Percentiles rank a stretch among this genome's conserved stretches.
Evolutionary conservation across 2,888 invertebrate genomes (phyloP).

Genomic region (Frankliniella intonsa): DNA sequence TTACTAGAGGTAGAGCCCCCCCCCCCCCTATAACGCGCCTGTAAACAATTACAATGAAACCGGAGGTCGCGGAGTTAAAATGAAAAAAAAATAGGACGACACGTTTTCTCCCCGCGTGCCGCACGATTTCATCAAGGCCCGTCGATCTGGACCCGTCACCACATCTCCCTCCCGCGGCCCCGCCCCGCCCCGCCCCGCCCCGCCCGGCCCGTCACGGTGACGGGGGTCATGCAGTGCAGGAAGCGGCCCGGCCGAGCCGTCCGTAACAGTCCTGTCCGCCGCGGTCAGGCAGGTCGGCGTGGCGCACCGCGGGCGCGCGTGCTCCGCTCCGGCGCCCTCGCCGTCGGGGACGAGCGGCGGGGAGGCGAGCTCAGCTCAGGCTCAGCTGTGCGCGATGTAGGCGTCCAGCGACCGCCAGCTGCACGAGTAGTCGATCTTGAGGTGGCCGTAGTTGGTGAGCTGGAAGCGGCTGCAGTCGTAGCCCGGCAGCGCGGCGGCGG

Average conservation of each 20-base stretch:
- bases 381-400: slow-evolving; percentile 40
- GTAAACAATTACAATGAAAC: too few species aligned
- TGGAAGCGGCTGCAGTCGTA: slow-evolving; percentile 38
- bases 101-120: too few species aligned
- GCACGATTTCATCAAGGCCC: too few species aligned
- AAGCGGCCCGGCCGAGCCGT: neutral
- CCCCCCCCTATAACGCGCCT: too few species aligned
- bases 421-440: slow-evolving; percentile 43
- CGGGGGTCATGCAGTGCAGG: neutral
- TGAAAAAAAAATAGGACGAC: too few species aligned
- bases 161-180: neutral
- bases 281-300: neutral
- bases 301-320: neutral
- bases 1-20: too few species aligned
- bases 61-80: too few species aligned
- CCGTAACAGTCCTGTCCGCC: neutral
- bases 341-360: too few species aligned
- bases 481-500: slow-evolving; percentile 43
- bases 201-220: neutral
- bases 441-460: slow-evolving; percentile 44
- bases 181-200: neutral
- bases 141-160: too few species aligned
- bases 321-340: too few species aligned
- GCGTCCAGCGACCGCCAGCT: slow-evolving; percentile 42
- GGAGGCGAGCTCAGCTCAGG: neutral